These are phyloP conservation scores for Calcarius lapponicus DNA, from an alignment of 2,797 vertebrate species.

Conservation along the genomic window DNA sequence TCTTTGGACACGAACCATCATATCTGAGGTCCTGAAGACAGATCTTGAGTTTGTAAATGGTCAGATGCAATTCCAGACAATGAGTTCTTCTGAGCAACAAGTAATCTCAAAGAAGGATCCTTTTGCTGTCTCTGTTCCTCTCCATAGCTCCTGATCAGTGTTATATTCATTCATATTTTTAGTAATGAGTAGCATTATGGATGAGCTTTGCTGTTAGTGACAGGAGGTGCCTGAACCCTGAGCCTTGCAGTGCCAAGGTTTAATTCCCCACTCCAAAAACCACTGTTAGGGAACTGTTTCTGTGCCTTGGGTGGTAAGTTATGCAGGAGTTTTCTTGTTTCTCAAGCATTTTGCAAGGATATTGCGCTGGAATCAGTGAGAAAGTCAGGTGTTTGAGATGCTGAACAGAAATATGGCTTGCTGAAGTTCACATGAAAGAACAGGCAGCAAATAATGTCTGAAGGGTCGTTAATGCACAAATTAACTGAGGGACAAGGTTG, in stretches of 20 bases:
- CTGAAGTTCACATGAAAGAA: neutral
- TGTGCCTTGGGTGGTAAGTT: neutral
- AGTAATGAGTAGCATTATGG: fast-evolving
- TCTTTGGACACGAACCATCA: neutral
- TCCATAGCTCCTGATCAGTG: neutral
- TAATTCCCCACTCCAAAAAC: neutral
- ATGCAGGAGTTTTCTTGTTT: neutral
- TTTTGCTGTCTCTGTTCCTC: neutral
- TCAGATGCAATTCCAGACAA: neutral
- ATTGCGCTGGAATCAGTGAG: neutral
- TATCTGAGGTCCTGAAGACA: neutral
- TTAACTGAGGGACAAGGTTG: neutral
- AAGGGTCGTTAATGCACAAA: neutral
- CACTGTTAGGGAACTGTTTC: neutral
- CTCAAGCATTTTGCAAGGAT: neutral
- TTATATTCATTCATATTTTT: neutral
- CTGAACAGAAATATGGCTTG: neutral
- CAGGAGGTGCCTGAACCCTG: neutral
- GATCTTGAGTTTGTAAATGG: neutral
- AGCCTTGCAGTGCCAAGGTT: neutral
- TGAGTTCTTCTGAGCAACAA: neutral
- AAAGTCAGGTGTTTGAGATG: neutral
- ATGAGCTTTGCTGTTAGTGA: neutral
- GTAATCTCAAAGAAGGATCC: fast-evolving
- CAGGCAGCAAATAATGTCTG: neutral